Percentiles rank a stretch among this genome's conserved stretches.
phyloP scores from a whole-genome alignment of 1,140 invertebrate species.

The Theocolax elegans region DNA sequence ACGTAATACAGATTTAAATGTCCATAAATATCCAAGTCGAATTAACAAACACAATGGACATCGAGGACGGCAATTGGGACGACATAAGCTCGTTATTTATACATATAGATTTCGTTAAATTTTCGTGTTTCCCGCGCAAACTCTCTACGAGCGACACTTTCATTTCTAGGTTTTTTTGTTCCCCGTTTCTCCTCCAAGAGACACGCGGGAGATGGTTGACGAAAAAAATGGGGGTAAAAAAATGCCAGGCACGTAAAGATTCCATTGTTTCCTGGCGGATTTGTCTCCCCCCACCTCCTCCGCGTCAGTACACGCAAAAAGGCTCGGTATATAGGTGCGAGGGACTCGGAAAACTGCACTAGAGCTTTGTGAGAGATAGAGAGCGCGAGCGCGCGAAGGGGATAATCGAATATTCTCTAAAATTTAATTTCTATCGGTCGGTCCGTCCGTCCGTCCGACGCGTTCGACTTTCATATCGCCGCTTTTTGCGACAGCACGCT shows the following conservation, averaged over 20 bases:
- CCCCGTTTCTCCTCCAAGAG: no score
- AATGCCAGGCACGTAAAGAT: no score
- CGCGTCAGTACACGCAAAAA: no score
- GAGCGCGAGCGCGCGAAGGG: conserved; percentile 47
- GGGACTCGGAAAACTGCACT: no score
- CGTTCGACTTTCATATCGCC: conserved; percentile 67
- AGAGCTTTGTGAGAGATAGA: neutral
- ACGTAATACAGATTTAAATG: conserved; percentile 1
- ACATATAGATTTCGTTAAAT: no score
- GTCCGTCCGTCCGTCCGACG: conserved; percentile 47
- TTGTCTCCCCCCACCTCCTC: no score
- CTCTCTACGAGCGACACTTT: no score
- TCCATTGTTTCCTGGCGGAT: no score
- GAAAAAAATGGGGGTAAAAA: neutral
- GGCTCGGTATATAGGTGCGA: no score
- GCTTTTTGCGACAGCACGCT: conserved; percentile 65
- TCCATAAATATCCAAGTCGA: neutral
- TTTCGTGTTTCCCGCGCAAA: no score
- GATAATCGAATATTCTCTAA: conserved; percentile 67
- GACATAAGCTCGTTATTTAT: no score
- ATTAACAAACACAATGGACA: neutral
- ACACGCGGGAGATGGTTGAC: neutral
- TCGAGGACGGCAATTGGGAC: neutral
- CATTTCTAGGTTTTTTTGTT: no score
- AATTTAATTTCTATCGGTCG: conserved; percentile 68